Evolutionary conservation across 2,888 invertebrate genomes (phyloP).

Genomic region (Cactoblastis cactorum): DNA sequence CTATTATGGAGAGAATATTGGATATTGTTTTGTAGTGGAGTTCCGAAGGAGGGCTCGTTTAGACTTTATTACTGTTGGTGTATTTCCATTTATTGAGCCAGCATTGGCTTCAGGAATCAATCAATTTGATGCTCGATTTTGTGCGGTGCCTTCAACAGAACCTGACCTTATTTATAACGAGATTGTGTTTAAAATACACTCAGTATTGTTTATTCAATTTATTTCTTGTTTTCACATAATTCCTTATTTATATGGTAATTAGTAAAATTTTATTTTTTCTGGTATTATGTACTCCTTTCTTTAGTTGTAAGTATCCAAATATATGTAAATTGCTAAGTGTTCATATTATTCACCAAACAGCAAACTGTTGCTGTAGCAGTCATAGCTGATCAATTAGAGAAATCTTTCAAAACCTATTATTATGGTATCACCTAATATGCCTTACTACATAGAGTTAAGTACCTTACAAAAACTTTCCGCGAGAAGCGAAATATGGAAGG

Average conservation of each 20-base stretch:
- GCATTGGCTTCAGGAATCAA: constrained; percentile 19
- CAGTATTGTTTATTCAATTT: not conserved
- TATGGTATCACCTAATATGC: constrained; percentile 28
- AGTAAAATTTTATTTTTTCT: too few species aligned
- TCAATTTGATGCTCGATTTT: constrained; percentile 21
- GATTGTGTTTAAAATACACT: not conserved
- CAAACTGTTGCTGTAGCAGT: too few species aligned
- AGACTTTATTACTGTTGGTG: constrained; percentile 20
- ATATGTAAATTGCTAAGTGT: too few species aligned
- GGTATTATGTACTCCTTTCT: too few species aligned
- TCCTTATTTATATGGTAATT: too few species aligned
- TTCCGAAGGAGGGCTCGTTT: constrained; percentile 17
- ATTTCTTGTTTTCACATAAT: too few species aligned
- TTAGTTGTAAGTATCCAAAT: too few species aligned
- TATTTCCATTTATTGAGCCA: constrained; percentile 21
- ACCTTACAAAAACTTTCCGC: constrained; percentile 33
- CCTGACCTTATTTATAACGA: not conserved
- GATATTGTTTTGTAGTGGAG: constrained; percentile 13
- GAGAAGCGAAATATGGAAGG: constrained; percentile 40
- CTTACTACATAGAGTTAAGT: too few species aligned
- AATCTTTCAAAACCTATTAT: constrained; percentile 8
- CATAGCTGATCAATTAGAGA: not conserved
- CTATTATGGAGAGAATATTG: constrained; percentile 12
- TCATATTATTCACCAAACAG: too few species aligned
- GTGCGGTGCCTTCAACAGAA: constrained; percentile 5